phyloP scores from a whole-genome alignment of 2,113 vertebrate genomes.

The Aleadryas rufinucha region DNA sequence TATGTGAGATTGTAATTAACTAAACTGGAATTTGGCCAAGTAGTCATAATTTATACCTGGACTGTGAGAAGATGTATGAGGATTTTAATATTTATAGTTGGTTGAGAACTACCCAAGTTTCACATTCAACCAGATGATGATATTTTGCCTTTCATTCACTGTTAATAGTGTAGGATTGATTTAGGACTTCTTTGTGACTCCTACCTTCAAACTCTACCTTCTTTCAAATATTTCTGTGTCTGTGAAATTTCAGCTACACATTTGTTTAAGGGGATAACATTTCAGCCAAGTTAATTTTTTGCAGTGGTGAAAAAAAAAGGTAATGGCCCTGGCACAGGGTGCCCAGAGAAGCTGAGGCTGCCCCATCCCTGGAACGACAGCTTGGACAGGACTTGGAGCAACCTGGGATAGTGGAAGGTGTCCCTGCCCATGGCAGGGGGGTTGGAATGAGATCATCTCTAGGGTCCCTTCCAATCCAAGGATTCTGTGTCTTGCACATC shows the following conservation, averaged over 20 bases:
- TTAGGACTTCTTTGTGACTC: not conserved
- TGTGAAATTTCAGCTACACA: accelerated
- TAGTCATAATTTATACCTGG: conserved; percentile 19
- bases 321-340: not conserved
- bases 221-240: not conserved
- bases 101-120: not conserved
- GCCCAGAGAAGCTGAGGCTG: not conserved
- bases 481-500: not conserved
- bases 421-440: not conserved
- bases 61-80: not conserved
- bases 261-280: not conserved
- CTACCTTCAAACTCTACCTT: not conserved
- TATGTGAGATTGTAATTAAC: conserved; percentile 37
- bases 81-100: not conserved
- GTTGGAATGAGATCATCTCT: not conserved
- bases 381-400: not conserved
- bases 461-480: not conserved
- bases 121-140: not conserved
- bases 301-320: not conserved
- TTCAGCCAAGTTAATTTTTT: not conserved
- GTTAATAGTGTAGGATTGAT: not conserved
- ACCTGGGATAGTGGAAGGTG: not conserved
- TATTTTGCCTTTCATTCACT: not conserved
- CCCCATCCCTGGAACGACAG: accelerated
- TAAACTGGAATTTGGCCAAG: conserved; percentile 19